Percentiles rank a stretch among this genome's conserved stretches.
phyloP scores from a whole-genome alignment of 2,888 invertebrate species.

The Drosophila kambysellisi region DNA sequence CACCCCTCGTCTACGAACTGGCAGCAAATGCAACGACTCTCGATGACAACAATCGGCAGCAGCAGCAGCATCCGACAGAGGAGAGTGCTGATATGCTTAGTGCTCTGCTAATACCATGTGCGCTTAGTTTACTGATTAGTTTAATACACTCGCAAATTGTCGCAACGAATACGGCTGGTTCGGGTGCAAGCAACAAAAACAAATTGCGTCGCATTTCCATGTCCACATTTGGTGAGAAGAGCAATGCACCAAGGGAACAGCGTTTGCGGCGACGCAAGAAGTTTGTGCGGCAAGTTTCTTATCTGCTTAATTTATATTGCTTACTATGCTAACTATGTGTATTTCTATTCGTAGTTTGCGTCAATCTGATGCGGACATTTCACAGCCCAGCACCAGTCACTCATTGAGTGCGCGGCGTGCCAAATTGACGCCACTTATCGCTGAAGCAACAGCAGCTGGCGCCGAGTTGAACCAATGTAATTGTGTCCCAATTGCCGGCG shows the following conservation, averaged over 20 bases:
- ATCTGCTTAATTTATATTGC: not conserved
- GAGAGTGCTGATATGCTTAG: conserved; percentile 87
- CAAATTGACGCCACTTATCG: conserved; percentile 35
- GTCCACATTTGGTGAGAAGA: conserved; percentile 63
- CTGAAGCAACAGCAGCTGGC: conserved; percentile 23
- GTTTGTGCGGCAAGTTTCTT: conserved; percentile 77
- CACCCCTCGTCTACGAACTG: conserved; percentile 30
- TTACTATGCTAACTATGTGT: not conserved
- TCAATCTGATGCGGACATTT: conserved; percentile 69
- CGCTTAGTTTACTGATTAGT: conserved; percentile 90
- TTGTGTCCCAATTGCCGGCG: conserved; percentile 31
- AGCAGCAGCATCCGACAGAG: conserved; percentile 32
- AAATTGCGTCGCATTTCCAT: conserved; percentile 82
- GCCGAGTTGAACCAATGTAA: conserved; percentile 27
- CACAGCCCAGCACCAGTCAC: conserved; percentile 54
- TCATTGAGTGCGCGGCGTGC: conserved; percentile 37
- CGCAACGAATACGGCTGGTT: conserved; percentile 87
- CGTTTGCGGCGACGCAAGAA: conserved; percentile 82
- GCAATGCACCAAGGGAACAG: conserved; percentile 66
- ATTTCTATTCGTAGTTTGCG: conserved; percentile 61
- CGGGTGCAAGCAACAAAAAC: conserved; percentile 58
- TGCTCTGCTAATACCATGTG: conserved; percentile 90
- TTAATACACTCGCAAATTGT: conserved; percentile 93
- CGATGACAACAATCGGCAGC: conserved; percentile 35
- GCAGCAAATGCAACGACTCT: conserved; percentile 46